These are phyloP conservation scores for Poecilia latipinna DNA, from an alignment of 2,113 vertebrate species.

Conservation along the genomic window DNA sequence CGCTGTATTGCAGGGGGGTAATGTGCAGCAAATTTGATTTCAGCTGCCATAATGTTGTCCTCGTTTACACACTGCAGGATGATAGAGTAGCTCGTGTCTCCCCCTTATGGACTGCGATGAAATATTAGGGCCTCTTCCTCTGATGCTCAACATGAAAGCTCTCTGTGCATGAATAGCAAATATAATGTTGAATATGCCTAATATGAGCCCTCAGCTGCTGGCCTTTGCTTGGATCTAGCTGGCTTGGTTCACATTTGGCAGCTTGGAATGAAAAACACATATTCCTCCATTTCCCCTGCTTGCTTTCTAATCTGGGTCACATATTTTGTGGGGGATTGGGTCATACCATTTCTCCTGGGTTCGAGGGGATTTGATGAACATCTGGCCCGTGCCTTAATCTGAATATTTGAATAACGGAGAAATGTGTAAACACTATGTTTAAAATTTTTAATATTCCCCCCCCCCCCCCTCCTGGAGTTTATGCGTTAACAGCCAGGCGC, in stretches of 20 bases:
- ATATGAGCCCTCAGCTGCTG: conserved; percentile 28
- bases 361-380: conserved; percentile 75
- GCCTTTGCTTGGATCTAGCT: conserved; percentile 28
- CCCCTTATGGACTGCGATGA: conserved; percentile 44
- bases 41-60: conserved; percentile 48
- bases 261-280: conserved; percentile 59
- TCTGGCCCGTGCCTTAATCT: conserved; percentile 75
- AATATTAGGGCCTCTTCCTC: conserved; percentile 28
- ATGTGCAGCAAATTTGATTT: conserved; percentile 48
- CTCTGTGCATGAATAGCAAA: conserved; percentile 7
- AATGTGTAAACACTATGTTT: conserved; percentile 62
- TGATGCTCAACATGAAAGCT: conserved; percentile 12
- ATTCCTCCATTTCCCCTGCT: conserved; percentile 35
- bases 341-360: conserved; percentile 75
- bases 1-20: conserved; percentile 33
- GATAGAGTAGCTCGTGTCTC: conserved; percentile 49
- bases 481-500: conserved; percentile 20
- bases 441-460: conserved; percentile 42
- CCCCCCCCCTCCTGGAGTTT: conserved; percentile 14
- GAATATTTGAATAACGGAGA: conserved; percentile 75
- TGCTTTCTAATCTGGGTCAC: conserved; percentile 81
- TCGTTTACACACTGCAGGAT: conserved; percentile 31
- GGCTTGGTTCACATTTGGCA: conserved; percentile 42
- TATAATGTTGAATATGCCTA: conserved; percentile 20
- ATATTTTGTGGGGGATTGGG: conserved; percentile 80